A percentile compares a stretch with the other conserved stretches of the same genome.
phyloP scores from a whole-genome alignment of 2,113 vertebrate species.

The Acrocephalus kingi region DNA sequence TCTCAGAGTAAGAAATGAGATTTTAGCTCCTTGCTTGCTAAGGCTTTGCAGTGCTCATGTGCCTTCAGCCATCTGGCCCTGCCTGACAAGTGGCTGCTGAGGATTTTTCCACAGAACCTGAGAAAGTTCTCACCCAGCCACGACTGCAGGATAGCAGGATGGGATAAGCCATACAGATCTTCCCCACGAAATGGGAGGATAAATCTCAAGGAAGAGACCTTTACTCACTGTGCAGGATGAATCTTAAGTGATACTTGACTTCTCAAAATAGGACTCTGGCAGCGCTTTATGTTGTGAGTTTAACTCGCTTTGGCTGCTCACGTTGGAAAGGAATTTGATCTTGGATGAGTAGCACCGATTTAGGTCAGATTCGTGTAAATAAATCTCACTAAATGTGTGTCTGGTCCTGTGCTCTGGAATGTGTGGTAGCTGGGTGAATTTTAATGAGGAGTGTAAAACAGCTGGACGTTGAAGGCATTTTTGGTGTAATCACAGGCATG shows the following conservation, averaged over 20 bases:
- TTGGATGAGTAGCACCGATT: background rate
- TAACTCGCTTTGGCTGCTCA: background rate
- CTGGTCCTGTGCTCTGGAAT: slow-evolving; percentile 29
- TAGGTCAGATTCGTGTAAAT: background rate
- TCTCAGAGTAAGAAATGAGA: background rate
- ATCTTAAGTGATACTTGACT: background rate
- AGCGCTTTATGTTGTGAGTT: background rate
- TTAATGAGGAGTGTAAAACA: slow-evolving; percentile 8
- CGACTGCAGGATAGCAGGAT: background rate
- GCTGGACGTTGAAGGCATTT: background rate
- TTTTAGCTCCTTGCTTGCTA: background rate
- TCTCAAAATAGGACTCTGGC: background rate
- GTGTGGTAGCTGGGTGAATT: background rate
- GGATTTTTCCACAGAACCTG: background rate
- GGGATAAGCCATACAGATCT: background rate
- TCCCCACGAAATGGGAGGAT: background rate
- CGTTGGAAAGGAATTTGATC: background rate
- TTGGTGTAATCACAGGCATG: background rate
- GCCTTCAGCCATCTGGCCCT: background rate
- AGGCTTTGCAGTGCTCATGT: background rate
- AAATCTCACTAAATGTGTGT: background rate
- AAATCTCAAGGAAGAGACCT: background rate
- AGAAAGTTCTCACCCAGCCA: background rate
- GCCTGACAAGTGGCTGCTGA: background rate
- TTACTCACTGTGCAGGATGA: background rate